Base-by-base conservation (phyloP, 2,797 vertebrate genomes). In the Pantherophis alleghaniensis region DNA sequence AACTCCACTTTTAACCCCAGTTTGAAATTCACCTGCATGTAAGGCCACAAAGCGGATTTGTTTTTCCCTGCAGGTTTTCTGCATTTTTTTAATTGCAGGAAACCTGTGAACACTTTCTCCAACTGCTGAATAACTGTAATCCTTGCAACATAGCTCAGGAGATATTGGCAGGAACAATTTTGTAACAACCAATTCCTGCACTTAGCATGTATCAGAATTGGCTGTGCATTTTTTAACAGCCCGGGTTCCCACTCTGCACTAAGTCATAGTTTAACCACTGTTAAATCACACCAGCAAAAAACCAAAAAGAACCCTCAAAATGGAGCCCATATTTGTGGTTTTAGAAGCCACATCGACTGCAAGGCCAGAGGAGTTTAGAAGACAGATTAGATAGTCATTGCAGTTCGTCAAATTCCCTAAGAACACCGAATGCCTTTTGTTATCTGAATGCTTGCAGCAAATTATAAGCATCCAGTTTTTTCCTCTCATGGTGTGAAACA, bases 401-500 rank as follows among this genome's bases (percentile, higher is more conserved):
- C 90, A 91, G 88, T 94, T 37, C 24, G 74, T 61, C 60, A 88
- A 60, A 92, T 57, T 89, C 90, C 91, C 88, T 91, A 90, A 92
- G 53, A 18, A 18, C 5, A 91, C 10, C 5, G 83, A 88, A 91
- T 91, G 92, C 74, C 66, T 26, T 83, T 0, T 0, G 89, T 91
- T 74, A 86, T 37, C 2, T 66, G 51, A 0, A 0, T 94, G 87
- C 26, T 79, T 66, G 66, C 91, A 66, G 93, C 94, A 94, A 93
- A 94, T 87, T 92, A 89, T 91, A 94, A 92, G 91, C 92, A 95
- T 47, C 86, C 74, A 93, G 60, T 90, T 90, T 91, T 91, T 91
- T 0, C 94, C 0, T 0, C 11, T 53, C 93, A 1, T 89, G 4
- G 0, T 47, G n/a, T 88, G 88, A 93, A 95, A 91, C 47, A 86